These are phyloP conservation scores for Hemicordylus capensis DNA, from an alignment of 2,113 vertebrate genomes.

Conservation along the genomic window DNA sequence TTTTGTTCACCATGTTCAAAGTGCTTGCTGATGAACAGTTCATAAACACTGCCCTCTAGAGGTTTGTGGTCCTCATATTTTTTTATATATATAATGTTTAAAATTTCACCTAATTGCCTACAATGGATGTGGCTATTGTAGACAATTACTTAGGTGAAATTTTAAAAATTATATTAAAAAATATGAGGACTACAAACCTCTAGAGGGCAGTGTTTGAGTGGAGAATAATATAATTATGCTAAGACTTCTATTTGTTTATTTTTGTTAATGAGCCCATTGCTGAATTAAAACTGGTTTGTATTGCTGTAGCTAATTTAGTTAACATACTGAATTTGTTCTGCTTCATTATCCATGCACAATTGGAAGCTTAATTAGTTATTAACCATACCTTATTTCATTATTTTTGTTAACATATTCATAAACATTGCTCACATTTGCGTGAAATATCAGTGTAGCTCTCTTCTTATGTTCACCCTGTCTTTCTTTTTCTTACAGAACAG, in stretches of 20 bases:
- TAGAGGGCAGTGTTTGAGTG: background rate
- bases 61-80: background rate
- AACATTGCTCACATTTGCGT: background rate
- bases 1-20: background rate
- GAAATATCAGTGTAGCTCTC: background rate
- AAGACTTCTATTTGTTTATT: conserved; percentile 70
- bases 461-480: background rate
- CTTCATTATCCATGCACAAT: conserved; percentile 65
- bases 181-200: background rate
- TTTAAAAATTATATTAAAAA: background rate
- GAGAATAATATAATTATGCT: conserved; percentile 39
- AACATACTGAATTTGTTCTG: conserved; percentile 73
- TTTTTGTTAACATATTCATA: conserved; percentile 40
- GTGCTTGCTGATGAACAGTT: background rate
- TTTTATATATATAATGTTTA: background rate
- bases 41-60: background rate
- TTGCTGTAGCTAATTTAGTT: conserved; percentile 70
- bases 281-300: conserved; percentile 66
- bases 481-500: conserved; percentile 76
- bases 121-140: conserved; percentile 40
- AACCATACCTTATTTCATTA: conserved; percentile 51
- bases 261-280: conserved; percentile 67
- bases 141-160: background rate
- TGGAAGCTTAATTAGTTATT: conserved; percentile 58
- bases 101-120: background rate